phyloP scores from a whole-genome alignment of 1,140 invertebrate genomes.

The Adelges cooleyi region DNA sequence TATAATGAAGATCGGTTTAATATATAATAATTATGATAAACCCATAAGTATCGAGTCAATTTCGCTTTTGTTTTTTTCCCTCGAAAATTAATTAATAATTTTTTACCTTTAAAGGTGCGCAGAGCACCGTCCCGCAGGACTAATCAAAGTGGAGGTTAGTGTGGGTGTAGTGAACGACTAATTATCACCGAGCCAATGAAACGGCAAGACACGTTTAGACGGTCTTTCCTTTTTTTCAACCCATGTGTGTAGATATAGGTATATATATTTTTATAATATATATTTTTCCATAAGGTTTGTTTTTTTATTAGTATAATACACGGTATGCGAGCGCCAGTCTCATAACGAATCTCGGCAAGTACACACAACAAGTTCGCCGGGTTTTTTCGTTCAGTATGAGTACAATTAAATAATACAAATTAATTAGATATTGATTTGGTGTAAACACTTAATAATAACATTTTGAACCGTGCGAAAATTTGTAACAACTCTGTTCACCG shows the following conservation, averaged over 20 bases:
- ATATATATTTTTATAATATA: neutral
- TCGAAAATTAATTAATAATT: constrained; percentile 26
- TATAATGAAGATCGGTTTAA: neutral
- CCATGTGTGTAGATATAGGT: neutral
- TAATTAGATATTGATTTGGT: too few species aligned
- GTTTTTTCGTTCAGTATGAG: too few species aligned
- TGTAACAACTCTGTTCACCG: too few species aligned
- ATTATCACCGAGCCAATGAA: constrained; percentile 23
- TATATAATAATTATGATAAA: constrained; percentile 9
- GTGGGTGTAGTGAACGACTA: constrained; percentile 28
- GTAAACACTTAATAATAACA: too few species aligned
- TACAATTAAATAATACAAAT: too few species aligned
- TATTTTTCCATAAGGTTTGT: neutral
- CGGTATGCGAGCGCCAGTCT: neutral
- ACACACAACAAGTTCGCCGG: neutral
- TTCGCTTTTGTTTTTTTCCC: constrained; percentile 21
- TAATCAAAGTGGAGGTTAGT: constrained; percentile 26
- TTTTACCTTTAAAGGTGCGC: constrained; percentile 17
- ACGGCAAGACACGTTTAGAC: constrained; percentile 17
- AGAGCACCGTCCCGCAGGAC: neutral
- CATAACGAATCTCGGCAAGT: constrained; percentile 12
- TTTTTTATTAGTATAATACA: neutral
- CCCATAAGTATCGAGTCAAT: constrained; percentile 4
- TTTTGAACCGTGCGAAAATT: too few species aligned
- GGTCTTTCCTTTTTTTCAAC: constrained; percentile 5